Percentiles rank a stretch among this genome's conserved stretches.
Conservation (phyloP, 2,113 vertebrate genomes). For the Bufo bufo region DNA sequence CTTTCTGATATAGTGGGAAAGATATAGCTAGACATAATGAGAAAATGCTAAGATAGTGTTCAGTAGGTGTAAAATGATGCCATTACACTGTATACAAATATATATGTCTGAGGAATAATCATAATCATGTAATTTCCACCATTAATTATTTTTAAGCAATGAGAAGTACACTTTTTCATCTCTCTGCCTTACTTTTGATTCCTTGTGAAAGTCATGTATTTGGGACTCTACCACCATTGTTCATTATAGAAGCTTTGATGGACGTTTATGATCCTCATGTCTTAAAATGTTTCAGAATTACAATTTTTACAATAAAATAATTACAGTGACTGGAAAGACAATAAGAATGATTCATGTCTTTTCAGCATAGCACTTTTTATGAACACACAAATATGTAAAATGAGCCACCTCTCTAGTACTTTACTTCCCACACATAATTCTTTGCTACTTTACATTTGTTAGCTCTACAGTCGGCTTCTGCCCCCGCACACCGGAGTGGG, state of each 20-base stretch:
- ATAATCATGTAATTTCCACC: neutral
- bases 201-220: neutral
- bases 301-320: neutral
- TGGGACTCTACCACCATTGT: neutral
- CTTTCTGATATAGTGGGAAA: neutral
- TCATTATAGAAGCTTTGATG: neutral
- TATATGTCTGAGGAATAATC: neutral
- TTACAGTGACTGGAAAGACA: constrained; percentile 31
- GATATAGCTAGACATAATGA: neutral
- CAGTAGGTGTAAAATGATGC: neutral
- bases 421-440: constrained; percentile 53
- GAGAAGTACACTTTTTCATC: neutral
- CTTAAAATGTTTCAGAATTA: constrained; percentile 18
- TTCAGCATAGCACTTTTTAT: constrained; percentile 39
- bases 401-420: constrained; percentile 47
- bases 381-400: constrained; percentile 48
- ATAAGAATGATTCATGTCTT: constrained; percentile 46
- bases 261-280: neutral
- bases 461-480: constrained; percentile 53
- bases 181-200: neutral
- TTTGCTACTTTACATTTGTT: constrained; percentile 37
- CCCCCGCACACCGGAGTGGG: constrained; percentile 55
- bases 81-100: neutral
- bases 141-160: neutral
- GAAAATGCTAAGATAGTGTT: neutral